Conservation (phyloP, 2,113 vertebrate genomes). For the Cephalopterus ornatus region DNA sequence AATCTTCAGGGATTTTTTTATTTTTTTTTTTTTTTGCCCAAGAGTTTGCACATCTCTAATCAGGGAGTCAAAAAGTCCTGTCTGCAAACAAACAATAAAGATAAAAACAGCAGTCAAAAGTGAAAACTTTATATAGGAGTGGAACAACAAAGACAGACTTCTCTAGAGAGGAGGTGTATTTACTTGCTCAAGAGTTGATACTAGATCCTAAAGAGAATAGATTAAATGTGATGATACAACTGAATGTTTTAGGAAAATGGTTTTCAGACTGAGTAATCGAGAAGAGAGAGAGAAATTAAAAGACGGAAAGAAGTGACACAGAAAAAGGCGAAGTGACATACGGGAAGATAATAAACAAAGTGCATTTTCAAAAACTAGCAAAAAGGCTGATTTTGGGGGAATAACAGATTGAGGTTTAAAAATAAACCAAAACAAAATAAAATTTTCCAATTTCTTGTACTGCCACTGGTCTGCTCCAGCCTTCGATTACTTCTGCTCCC, state of each 20-base stretch:
- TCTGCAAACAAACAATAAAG: neutral
- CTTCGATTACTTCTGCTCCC: neutral
- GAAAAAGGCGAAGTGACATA: neutral
- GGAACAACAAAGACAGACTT: neutral
- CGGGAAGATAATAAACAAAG: neutral
- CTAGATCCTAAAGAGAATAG: neutral
- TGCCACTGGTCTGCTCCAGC: neutral
- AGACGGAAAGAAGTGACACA: neutral
- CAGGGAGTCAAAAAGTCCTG: neutral
- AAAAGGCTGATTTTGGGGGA: neutral
- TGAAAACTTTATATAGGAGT: neutral
- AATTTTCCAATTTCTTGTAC: neutral
- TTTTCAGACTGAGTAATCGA: neutral
- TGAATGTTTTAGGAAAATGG: neutral
- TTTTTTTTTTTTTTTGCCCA: neutral
- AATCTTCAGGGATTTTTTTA: neutral
- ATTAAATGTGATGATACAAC: neutral
- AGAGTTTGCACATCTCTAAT: neutral
- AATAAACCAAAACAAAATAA: neutral
- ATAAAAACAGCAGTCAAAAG: neutral
- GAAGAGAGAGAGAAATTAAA: neutral
- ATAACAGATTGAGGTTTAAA: neutral
- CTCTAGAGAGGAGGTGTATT: neutral
- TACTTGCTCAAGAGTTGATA: neutral
- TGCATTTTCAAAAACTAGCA: neutral